Evolutionary conservation across 1,140 invertebrate genomes (phyloP).

Genomic region (Notospermus geniculatus): DNA sequence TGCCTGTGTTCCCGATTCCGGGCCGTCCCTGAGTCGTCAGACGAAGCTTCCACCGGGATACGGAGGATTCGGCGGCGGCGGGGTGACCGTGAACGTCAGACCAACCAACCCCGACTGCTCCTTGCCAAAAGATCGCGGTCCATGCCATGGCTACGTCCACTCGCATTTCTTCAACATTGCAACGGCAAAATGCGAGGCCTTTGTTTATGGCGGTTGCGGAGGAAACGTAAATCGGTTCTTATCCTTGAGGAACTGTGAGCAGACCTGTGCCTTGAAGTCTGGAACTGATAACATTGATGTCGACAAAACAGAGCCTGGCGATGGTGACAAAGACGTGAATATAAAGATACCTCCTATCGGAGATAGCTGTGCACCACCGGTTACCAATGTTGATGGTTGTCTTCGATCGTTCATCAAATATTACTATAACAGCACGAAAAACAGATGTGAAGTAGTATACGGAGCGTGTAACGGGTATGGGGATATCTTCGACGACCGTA

Average conservation of each 20-base stretch:
- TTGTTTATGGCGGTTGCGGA: constrained; percentile 67
- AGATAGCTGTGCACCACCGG: constrained; percentile 12
- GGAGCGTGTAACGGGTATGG: constrained; percentile 52
- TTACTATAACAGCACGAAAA: constrained; percentile 36
- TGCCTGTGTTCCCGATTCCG: no score
- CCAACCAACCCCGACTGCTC: constrained; percentile 13
- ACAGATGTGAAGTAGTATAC: constrained; percentile 49
- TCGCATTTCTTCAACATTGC: constrained; percentile 60
- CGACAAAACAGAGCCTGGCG: no score
- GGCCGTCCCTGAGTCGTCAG: no score
- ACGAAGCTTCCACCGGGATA: no score
- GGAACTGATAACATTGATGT: no score
- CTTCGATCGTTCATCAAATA: constrained; percentile 57
- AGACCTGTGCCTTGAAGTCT: constrained; percentile 51
- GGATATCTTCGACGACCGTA: constrained; percentile 55
- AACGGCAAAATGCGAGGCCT: constrained; percentile 60
- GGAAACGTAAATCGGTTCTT: constrained; percentile 70
- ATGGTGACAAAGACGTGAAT: no score
- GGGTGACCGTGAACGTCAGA: no score
- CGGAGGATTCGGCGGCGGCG: no score
- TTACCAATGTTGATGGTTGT: constrained; percentile 66
- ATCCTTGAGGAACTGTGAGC: constrained; percentile 61
- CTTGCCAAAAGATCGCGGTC: constrained; percentile 22
- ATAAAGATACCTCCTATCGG: neutral
- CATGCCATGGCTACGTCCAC: constrained; percentile 22